Percentiles rank a stretch among this genome's conserved stretches.
Conservation (phyloP, 2,797 vertebrate species). For the Tragopan temminckii region DNA sequence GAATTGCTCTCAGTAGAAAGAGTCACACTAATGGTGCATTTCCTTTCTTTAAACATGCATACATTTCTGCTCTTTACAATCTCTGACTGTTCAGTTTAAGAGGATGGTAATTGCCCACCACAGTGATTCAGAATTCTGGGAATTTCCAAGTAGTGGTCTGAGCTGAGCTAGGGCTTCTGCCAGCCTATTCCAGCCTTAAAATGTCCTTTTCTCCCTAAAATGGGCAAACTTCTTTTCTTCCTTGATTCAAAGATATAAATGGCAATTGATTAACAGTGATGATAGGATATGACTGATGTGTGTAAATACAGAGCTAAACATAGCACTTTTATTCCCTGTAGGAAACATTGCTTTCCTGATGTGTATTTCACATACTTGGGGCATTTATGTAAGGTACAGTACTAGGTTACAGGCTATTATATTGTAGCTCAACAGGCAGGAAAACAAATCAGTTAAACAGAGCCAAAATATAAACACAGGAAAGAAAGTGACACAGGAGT, state of each 20-base stretch:
- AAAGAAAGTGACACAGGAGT: constrained; percentile 2
- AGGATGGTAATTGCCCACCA: constrained; percentile 20
- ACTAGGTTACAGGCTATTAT: neutral
- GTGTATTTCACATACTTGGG: neutral
- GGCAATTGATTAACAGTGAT: neutral
- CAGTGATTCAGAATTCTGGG: constrained; percentile 33
- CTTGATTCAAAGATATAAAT: neutral
- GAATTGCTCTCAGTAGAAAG: constrained; percentile 9
- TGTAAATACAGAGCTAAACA: neutral
- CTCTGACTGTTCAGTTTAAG: constrained; percentile 24
- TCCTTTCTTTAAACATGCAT: constrained; percentile 18
- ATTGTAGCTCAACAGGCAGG: neutral
- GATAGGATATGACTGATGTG: neutral
- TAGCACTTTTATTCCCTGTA: neutral
- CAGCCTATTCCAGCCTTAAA: constrained; percentile 17
- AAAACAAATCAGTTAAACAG: neutral
- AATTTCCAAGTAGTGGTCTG: constrained; percentile 10
- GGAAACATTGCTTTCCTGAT: neutral
- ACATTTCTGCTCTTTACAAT: neutral
- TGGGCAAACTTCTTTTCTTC: neutral
- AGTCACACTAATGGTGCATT: neutral
- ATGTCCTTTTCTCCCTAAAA: constrained; percentile 30
- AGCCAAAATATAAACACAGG: neutral
- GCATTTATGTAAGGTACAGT: neutral
- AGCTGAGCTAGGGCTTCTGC: constrained; percentile 20